Evolutionary conservation across 2,113 vertebrate species (phyloP), one percentile per base, ranked within the genome.

Genomic region (Nannobrachium achirus): DNA sequence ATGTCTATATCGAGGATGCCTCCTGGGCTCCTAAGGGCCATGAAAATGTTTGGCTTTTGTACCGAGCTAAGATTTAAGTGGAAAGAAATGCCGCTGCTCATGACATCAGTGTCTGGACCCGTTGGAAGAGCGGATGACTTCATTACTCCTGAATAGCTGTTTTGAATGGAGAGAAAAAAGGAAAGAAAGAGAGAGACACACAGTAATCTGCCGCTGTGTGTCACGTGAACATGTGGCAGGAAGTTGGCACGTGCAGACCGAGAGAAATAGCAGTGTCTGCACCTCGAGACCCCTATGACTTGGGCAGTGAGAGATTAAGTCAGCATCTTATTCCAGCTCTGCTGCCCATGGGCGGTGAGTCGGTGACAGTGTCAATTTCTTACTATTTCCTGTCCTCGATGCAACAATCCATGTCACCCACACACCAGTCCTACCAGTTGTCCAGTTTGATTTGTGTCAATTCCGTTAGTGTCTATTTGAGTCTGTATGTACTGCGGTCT

Each of bases 61-160:
- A 53, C 73, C 2, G 44, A 64, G 69, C 45, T 63, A 14, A 79
- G 81, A 81, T 84, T 81, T 80, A 83, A 79, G 71, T 41, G 38
- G 4, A 13, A 16, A 75, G 76, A 75, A 78, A 55, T 66, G 59
- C 55, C 64, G 78, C 80, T 65, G 72, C 73, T 79, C 78, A 83
- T 84, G 81, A 89, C 84, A 89, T 86, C 85, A 91, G 78, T 44
- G 84, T 84, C 84, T 89, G 85, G 76, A 86, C 81, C 78, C 65
- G 79, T 83, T 81, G 81, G 66, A 85, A 78, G 78, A 13, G 80
- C 67, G 72, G 74, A 87, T 89, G 88, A 88, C 86, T 88, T 89
- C 84, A 89, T 89, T 81, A 79, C 71, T 83, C 75, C 80, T 84
- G 78, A 88, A 89, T 81, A 85, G 79, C 72, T 71, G 69, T 79